These are phyloP conservation scores for Orcinus orca DNA, from an alignment of 2,113 vertebrate species.

Conservation along the genomic window DNA sequence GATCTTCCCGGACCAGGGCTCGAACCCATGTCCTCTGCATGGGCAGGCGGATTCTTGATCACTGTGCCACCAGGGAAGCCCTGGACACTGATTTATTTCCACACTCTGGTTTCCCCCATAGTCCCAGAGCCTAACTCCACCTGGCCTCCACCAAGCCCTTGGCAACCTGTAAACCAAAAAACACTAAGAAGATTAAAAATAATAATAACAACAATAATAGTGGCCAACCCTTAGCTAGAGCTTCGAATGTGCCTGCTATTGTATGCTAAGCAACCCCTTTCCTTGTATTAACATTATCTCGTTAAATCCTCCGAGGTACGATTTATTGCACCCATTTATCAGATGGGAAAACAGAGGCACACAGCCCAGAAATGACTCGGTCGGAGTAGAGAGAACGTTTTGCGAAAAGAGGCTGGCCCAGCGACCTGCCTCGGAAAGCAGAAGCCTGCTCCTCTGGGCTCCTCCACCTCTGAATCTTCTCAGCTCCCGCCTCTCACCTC, in stretches of 20 bases:
- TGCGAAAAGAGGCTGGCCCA: accelerated
- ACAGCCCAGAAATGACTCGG: not conserved
- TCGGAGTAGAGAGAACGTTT: not conserved
- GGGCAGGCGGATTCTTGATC: no score
- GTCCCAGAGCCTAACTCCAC: not conserved
- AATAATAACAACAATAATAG: accelerated
- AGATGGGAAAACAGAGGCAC: not conserved
- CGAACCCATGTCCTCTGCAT: no score
- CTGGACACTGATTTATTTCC: not conserved
- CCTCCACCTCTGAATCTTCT: no score
- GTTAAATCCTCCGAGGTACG: not conserved
- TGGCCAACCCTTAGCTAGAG: no score
- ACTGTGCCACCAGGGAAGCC: no score
- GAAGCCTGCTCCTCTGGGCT: not conserved
- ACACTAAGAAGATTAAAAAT: not conserved
- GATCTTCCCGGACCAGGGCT: no score
- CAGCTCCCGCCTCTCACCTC: accelerated
- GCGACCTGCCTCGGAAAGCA: not conserved
- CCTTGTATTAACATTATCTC: not conserved
- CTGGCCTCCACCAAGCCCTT: not conserved
- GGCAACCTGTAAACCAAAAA: not conserved
- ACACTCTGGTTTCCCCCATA: no score
- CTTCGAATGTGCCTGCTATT: accelerated
- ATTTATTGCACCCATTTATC: not conserved
- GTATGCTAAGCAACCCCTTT: not conserved